These are phyloP conservation scores for Styela clava DNA, from an alignment of 23 tunicate genomes.

Conservation along the genomic window DNA sequence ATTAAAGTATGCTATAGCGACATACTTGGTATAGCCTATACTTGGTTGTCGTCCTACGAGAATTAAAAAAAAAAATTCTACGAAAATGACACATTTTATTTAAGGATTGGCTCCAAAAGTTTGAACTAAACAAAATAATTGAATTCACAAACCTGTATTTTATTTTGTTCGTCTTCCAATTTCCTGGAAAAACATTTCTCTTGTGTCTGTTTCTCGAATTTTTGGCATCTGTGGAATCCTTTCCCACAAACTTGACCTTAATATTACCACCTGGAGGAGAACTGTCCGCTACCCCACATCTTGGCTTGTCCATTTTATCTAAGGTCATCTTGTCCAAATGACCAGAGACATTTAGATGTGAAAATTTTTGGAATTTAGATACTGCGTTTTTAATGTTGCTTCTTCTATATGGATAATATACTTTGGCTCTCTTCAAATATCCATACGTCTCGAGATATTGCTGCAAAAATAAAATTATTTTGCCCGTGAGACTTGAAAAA, in stretches of 20 bases:
- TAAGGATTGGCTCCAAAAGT: no score
- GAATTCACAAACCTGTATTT: constrained; percentile 55
- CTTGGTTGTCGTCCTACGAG: no score
- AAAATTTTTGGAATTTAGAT: constrained; percentile 35
- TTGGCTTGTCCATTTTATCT: constrained; percentile 39
- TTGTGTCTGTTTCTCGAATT: constrained; percentile 16
- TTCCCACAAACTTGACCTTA: not conserved
- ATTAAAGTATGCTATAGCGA: no score
- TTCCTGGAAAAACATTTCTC: constrained; percentile 34
- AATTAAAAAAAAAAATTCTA: no score
- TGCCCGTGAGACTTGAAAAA: no score
- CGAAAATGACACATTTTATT: no score
- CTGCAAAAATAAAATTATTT: not conserved
- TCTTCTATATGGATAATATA: not conserved
- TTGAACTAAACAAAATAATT: no score
- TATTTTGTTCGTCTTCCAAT: constrained; percentile 44
- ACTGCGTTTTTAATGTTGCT: constrained; percentile 10
- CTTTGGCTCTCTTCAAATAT: not conserved
- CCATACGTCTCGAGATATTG: not conserved
- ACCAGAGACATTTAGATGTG: constrained; percentile 30
- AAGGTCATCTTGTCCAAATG: constrained; percentile 35
- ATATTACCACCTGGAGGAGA: not conserved
- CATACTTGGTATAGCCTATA: no score
- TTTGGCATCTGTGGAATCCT: not conserved
- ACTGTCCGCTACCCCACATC: constrained; percentile 50